These are phyloP conservation scores for Notarius quadriscutis DNA, from an alignment of 2,113 vertebrate genomes.

Conservation along the genomic window DNA sequence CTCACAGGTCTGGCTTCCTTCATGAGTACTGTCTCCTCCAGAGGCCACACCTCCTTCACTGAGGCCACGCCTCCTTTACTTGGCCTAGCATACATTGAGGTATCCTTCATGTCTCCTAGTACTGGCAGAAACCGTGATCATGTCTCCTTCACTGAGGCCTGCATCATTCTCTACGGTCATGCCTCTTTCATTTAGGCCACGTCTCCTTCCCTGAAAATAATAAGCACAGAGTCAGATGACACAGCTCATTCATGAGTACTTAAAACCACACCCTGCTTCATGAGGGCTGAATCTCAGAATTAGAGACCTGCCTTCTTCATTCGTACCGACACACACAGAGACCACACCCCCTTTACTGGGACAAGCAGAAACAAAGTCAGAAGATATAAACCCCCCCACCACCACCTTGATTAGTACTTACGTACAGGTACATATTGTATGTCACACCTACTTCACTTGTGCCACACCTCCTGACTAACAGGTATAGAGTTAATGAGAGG, in stretches of 20 bases:
- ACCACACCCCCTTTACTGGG: neutral
- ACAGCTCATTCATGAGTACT: neutral
- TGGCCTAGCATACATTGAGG: no score
- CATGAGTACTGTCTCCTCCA: neutral
- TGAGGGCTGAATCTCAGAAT: neutral
- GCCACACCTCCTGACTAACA: no score
- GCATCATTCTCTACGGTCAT: neutral
- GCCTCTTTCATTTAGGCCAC: neutral
- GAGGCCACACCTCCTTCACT: neutral
- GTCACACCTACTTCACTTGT: neutral
- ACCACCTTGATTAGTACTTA: no score
- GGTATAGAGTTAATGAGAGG: no score
- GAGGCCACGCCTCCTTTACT: neutral
- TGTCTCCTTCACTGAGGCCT: no score
- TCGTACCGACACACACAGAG: neutral
- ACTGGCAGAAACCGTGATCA: neutral
- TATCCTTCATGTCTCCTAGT: neutral
- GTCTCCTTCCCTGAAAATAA: neutral
- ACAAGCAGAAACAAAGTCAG: no score
- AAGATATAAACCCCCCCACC: no score
- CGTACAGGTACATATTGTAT: no score
- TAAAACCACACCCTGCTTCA: neutral
- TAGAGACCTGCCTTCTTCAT: neutral
- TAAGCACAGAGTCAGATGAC: neutral
- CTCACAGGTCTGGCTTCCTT: neutral